Conservation (phyloP, 1,140 invertebrate genomes). For the Acyrthosiphon pisum region DNA sequence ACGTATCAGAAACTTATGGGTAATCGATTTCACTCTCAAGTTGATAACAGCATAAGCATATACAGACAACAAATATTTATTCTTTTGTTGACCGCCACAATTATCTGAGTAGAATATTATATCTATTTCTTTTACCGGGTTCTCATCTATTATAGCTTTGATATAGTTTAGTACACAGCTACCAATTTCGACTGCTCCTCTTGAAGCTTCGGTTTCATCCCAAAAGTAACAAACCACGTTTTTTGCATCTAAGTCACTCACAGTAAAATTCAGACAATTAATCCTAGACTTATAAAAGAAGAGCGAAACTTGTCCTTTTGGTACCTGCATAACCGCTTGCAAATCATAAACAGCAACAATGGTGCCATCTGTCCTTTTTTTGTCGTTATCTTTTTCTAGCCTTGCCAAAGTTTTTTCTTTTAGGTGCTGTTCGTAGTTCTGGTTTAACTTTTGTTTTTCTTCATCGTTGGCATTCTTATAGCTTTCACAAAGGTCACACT, state of each 20-base stretch:
- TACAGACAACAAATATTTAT: no score
- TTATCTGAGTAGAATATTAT: no score
- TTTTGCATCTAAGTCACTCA: conserved; percentile 59
- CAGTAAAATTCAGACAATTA: conserved; percentile 61
- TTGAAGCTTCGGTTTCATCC: conserved; percentile 40
- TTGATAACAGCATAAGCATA: no score
- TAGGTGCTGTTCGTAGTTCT: no score
- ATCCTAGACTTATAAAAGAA: conserved; percentile 61
- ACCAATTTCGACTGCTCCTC: conserved; percentile 60
- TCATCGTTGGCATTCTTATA: conserved; percentile 30
- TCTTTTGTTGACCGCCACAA: no score
- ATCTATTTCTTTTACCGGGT: no score
- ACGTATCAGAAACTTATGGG: no score
- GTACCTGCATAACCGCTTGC: conserved; percentile 58
- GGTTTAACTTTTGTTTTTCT: no score
- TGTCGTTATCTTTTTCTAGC: neutral
- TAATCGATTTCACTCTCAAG: no score
- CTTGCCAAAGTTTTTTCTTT: no score
- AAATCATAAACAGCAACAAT: conserved; percentile 59
- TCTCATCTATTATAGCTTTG: conserved; percentile 56
- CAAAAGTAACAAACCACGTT: neutral
- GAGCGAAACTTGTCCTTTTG: conserved; percentile 58
- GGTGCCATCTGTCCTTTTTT: conserved; percentile 49
- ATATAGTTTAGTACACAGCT: conserved; percentile 61
- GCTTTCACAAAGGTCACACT: conserved; percentile 23